These are phyloP conservation scores for Trigoniulus corallinus DNA, from an alignment of 1,140 invertebrate genomes.

Conservation along the genomic window DNA sequence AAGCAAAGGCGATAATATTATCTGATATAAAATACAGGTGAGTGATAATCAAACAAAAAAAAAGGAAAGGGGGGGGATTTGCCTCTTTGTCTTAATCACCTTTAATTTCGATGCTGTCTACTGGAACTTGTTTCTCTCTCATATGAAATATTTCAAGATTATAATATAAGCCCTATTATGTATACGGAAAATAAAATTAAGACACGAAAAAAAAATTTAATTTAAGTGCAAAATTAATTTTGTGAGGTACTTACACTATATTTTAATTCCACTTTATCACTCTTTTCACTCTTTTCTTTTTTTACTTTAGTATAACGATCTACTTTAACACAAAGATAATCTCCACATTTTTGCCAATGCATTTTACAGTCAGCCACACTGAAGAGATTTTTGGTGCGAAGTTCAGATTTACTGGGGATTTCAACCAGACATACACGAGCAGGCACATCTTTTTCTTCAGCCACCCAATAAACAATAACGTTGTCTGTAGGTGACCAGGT, in stretches of 20 bases:
- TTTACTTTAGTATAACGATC: constrained; percentile 90
- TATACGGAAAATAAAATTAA: constrained; percentile 17
- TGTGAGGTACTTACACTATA: constrained; percentile 50
- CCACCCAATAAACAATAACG: constrained; percentile 94
- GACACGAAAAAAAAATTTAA: constrained; percentile 1
- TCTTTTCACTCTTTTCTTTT: constrained; percentile 60
- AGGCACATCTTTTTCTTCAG: constrained; percentile 73
- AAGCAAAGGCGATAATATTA: constrained; percentile 83
- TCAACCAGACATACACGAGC: constrained; percentile 33
- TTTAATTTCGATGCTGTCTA: constrained; percentile 86
- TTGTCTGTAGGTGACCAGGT: constrained; percentile 97
- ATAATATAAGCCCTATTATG: constrained; percentile 73
- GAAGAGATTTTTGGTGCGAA: constrained; percentile 93
- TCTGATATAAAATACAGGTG: no score
- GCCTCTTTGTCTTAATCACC: constrained; percentile 16
- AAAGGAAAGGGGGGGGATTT: constrained; percentile 14
- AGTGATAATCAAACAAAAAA: not conserved
- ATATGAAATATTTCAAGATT: constrained; percentile 99
- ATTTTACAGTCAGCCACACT: constrained; percentile 97
- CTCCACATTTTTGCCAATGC: constrained; percentile 97
- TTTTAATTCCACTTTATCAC: constrained; percentile 69
- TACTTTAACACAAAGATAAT: constrained; percentile 95
- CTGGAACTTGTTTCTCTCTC: constrained; percentile 92
- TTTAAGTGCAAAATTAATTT: not conserved
- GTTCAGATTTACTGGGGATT: constrained; percentile 55